Evolutionary conservation across 2,888 invertebrate species (phyloP), one percentile per base, ranked within the genome.

Genomic region (Drosophila percnosoma): DNA sequence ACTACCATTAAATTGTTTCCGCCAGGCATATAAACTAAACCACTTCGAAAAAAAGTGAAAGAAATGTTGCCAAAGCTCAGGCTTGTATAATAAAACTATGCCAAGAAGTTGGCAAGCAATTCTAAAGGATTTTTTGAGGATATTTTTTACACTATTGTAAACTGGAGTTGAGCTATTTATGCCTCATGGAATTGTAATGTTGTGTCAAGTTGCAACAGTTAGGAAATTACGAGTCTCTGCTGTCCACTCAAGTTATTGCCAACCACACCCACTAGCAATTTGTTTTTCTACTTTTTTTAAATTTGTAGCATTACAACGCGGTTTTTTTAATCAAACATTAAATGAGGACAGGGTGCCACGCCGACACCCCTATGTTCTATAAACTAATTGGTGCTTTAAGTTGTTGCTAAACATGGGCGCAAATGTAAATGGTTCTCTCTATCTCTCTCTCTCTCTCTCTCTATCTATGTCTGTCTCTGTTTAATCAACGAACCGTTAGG

Each of bases 381-480:
- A 51, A 60, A 24, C 75, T 73, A 83, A 83, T 88, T 80, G 73
- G 31, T 45, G 68, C 65, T 65, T 77, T 62, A 69, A 67, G 59
- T 80, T 66, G 75, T 64, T 53, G 69, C 77, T 73, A 68, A 86
- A 84, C 75, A 87, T 78, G 87, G 67, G 64, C 49, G 74, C 67
- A 67, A 83, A 82, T 65, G 57, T 53, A 48, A 48, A 40, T 40
- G 49, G 31, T 54, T 27, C 27, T 7, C 53, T 15, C 24, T 8
- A 15, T 10, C 13, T 31, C 15, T 4, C 8, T 27, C 24, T 27
- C 24, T 27, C 24, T 6, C 33, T 10, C 10, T 5, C 18, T 4
- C 11, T 31, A n/a, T 6, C 31, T 21, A 6, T 34, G 2, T 0
- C n/a, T 21, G 15, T 45, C 45, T 45, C 13, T 18, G n/a, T 31